Evolutionary conservation across 2,888 invertebrate genomes (phyloP), one percentile per base, ranked within the genome.

Genomic region (Clostera curtula): DNA sequence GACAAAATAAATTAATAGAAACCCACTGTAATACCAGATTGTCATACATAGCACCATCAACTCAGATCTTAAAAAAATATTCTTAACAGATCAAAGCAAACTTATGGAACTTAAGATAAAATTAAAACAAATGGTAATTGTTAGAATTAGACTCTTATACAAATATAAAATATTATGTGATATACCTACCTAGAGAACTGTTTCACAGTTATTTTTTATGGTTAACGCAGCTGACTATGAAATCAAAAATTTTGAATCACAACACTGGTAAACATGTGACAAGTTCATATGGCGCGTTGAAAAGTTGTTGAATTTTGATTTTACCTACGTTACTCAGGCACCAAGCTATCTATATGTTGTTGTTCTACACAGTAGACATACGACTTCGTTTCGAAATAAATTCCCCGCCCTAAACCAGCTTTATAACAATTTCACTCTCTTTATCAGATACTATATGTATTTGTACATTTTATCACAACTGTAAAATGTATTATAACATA

Each of bases 311-410:
- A 22, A 21, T 13, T 32, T 36, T 16, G n/a, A n/a, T n/a, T n/a
- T n/a, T n/a, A n/a, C n/a, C 43, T 47, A 50, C 48, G 55, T 53
- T 52, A 58, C 48, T 56, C 58, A 66, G 65, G 64, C 70, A 70
- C 68, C 68, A 56, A 45, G 64, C 65, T 71, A 69, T 61, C 49
- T 61, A 61, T 74, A 76, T 52, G 69, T 59, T 71, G 72, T 74
- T 67, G 77, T 77, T 75, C 82, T 83, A 83, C 82, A 83, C 76
- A 82, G 83, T 83, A 83, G 83, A 82, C 76, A 82, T 74, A 77
- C 70, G 63, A 67, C 65, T 69, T 76, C 75, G 76, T 77, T 83
- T 80, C 80, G 79, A 82, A 82, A 82, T 75, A 74, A 74, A 75
- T 65, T 69, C 65, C 67, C 68, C 70, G 64, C 66, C 61, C 50